phyloP scores from a whole-genome alignment of 2,888 invertebrate species.

The Muschampia plurimacula region DNA sequence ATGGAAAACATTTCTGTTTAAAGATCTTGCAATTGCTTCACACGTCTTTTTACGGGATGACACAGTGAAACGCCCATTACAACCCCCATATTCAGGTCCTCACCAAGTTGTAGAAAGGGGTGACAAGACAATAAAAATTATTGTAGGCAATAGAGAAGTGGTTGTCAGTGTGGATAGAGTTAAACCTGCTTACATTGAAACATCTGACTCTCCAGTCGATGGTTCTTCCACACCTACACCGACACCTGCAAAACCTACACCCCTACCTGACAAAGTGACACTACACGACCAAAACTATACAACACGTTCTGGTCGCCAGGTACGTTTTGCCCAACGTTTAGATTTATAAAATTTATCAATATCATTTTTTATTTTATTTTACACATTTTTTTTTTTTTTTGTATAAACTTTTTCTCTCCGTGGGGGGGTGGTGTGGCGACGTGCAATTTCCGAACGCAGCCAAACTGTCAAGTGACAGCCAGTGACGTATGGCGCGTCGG shows the following conservation, averaged over 20 bases:
- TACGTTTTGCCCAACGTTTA: not conserved
- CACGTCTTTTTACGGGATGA: not conserved
- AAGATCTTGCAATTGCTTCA: not conserved
- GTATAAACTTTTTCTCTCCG: not conserved
- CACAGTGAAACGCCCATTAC: not conserved
- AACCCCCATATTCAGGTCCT: not conserved
- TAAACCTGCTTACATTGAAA: not conserved
- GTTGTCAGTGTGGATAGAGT: not conserved
- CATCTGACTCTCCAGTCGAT: not conserved
- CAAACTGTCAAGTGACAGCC: too few species aligned
- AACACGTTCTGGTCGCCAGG: not conserved
- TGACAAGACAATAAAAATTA: not conserved
- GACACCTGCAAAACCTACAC: not conserved
- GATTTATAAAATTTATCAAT: not conserved
- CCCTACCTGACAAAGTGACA: not conserved
- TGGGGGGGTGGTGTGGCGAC: constrained; percentile 7
- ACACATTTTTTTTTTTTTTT: not conserved
- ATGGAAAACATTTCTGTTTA: not conserved
- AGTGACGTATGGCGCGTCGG: too few species aligned
- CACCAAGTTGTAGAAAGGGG: not conserved
- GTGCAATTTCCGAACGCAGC: too few species aligned
- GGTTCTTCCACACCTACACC: not conserved
- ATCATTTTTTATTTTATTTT: not conserved
- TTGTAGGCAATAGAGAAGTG: not conserved
- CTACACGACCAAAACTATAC: not conserved